Conservation (phyloP, 2,113 vertebrate genomes). For the Laticauda laticaudata region DNA sequence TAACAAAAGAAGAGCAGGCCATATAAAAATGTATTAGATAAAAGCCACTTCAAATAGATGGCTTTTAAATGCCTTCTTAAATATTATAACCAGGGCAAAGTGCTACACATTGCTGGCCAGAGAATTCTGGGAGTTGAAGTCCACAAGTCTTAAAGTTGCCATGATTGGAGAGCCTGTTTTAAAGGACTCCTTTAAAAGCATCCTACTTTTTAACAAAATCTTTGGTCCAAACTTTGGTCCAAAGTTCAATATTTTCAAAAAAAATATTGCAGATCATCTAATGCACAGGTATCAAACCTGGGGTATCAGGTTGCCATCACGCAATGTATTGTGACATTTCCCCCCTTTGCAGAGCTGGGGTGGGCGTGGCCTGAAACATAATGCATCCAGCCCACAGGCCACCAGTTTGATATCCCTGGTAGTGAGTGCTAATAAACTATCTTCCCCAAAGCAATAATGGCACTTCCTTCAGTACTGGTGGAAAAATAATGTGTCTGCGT, state of each 20-base stretch:
- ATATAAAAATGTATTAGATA: background rate
- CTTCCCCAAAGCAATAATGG: background rate
- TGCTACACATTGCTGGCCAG: background rate
- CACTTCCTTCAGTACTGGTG: background rate
- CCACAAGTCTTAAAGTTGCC: background rate
- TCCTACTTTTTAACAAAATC: background rate
- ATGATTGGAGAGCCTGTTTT: background rate
- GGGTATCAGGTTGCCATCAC: too few relatives aligned
- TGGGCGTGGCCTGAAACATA: rapidly evolving
- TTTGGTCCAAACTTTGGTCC: background rate
- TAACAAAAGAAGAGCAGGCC: background rate
- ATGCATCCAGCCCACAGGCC: too few relatives aligned
- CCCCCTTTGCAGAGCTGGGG: too few relatives aligned
- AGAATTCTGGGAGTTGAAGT: too few relatives aligned
- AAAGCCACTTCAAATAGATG: background rate
- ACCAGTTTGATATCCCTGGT: too few relatives aligned
- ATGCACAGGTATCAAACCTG: too few relatives aligned
- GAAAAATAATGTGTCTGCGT: constrained; percentile 5
- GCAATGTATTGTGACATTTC: too few relatives aligned
- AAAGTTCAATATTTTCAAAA: background rate
- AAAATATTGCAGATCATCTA: background rate
- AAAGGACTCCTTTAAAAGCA: background rate
- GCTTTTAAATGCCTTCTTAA: background rate
- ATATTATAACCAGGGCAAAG: background rate
- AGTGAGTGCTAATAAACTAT: background rate